These are phyloP conservation scores for Nesogale talazaci DNA, from an alignment of 2,113 vertebrate species.

Conservation along the genomic window DNA sequence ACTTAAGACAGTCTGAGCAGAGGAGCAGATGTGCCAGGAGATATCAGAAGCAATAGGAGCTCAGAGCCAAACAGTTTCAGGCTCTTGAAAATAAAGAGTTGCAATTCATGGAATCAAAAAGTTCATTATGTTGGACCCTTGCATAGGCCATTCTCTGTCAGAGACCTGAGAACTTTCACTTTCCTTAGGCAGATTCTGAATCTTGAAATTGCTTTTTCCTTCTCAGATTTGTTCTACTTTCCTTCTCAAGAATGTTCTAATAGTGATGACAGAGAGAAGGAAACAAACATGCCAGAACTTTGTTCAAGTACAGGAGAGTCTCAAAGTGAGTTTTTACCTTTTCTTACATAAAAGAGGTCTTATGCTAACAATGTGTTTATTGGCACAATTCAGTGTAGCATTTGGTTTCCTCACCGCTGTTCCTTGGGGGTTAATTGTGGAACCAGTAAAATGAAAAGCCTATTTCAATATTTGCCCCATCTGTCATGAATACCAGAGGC, in stretches of 20 bases:
- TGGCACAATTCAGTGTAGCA: neutral
- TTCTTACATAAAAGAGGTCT: neutral
- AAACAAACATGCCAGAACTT: neutral
- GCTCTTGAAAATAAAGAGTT: conserved; percentile 43
- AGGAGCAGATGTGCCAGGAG: neutral
- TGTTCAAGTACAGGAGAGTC: neutral
- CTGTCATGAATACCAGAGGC: too few relatives aligned
- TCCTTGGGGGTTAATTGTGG: neutral
- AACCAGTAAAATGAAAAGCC: neutral
- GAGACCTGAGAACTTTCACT: neutral
- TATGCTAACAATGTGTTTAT: neutral
- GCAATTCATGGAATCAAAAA: neutral
- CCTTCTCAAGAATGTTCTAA: neutral
- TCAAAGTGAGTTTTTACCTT: neutral
- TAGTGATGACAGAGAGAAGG: conserved; percentile 9
- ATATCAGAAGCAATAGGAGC: neutral
- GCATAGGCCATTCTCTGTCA: conserved; percentile 27
- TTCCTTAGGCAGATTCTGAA: neutral
- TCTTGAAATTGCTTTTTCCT: conserved; percentile 56
- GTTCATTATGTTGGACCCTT: neutral
- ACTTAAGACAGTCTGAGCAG: neutral
- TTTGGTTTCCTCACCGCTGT: neutral
- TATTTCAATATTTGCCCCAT: neutral
- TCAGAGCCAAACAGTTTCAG: neutral
- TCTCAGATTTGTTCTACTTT: conserved; percentile 38